These are phyloP conservation scores for Cyphomyrus discorhynchus DNA, from an alignment of 2,113 vertebrate species.

Conservation along the genomic window DNA sequence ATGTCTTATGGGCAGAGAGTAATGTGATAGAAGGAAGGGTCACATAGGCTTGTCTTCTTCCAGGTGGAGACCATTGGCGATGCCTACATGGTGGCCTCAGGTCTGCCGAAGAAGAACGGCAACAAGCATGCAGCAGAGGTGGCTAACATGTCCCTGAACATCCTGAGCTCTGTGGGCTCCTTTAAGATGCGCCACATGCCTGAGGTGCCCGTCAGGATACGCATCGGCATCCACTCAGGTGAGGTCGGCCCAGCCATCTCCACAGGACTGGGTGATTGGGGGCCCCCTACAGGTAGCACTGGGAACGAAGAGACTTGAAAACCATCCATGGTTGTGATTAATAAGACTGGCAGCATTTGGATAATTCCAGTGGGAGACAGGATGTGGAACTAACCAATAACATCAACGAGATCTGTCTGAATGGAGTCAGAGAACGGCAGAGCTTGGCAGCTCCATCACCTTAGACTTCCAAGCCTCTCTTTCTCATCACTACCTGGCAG, in stretches of 20 bases:
- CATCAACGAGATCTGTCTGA: neutral
- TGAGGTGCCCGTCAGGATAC: slow-evolving; percentile 76
- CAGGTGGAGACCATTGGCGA: slow-evolving; percentile 92
- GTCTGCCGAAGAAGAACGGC: slow-evolving; percentile 80
- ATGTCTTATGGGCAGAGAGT: no score
- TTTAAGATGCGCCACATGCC: slow-evolving; percentile 90
- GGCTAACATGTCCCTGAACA: slow-evolving; percentile 87
- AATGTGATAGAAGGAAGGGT: neutral
- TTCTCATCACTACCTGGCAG: neutral
- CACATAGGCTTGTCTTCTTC: neutral
- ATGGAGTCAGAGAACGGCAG: neutral
- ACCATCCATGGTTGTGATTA: neutral
- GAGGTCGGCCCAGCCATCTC: neutral
- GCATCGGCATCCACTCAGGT: slow-evolving; percentile 87
- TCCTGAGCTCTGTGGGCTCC: slow-evolving; percentile 80
- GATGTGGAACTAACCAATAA: neutral
- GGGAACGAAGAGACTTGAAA: neutral
- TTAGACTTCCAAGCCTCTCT: neutral
- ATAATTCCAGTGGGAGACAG: neutral
- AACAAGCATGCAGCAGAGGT: slow-evolving; percentile 85
- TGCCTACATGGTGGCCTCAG: slow-evolving; percentile 86
- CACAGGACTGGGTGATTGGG: neutral
- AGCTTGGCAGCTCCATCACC: neutral
- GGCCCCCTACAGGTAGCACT: neutral
- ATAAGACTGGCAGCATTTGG: neutral